Evolutionary conservation across 2,888 invertebrate genomes (phyloP), one percentile per base, ranked within the genome.

Genomic region (Cecidostiba fungosa): DNA sequence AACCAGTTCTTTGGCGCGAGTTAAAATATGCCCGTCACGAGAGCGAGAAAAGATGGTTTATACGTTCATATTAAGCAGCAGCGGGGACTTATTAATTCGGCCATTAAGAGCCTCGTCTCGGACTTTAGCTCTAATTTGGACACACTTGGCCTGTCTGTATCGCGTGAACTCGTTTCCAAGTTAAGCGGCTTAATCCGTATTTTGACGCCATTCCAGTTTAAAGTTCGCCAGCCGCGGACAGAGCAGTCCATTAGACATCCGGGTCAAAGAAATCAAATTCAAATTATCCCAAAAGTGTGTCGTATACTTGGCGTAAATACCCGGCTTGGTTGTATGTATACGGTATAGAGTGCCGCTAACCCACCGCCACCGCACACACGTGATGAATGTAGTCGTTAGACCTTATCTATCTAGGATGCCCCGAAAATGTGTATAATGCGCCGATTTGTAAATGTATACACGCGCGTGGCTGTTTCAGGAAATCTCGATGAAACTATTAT

Each of bases 241-340:
- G n/a, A 54, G 39, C 69, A 29, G 81, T 78, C 73, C 82, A 84
- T 86, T 82, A 84, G 69, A 77, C 29, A 84, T 84, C 72, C 70
- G 66, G 86, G 84, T 86, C 79, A 85, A 85, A 84, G 82, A 85
- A 85, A 86, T 86, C 74, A 82, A 86, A 85, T 82, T 84, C 74
- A 85, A 86, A 86, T 86, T 78, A 84, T 81, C 81, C 73, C 12
- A 83, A 77, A 86, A 85, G 79, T 85, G 59, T 79, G 76, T 77
- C 77, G 80, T 77, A 73, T 36, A 36, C 72, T 72, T 32, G 70
- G 62, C 43, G 29, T 39, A 47, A 72, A 74, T 82, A 47, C 12
- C 12, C 12, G 12, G 47, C 39, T 1, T 8, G n/a, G n/a, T n/a
- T n/a, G n/a, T n/a, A n/a, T 26, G 10, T 59, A 10, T 19, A n/a